Percentiles rank a stretch among this genome's conserved stretches.
These are phyloP conservation scores for Lithophane leautieri DNA, from an alignment of 2,888 invertebrate species.

Conservation along the genomic window DNA sequence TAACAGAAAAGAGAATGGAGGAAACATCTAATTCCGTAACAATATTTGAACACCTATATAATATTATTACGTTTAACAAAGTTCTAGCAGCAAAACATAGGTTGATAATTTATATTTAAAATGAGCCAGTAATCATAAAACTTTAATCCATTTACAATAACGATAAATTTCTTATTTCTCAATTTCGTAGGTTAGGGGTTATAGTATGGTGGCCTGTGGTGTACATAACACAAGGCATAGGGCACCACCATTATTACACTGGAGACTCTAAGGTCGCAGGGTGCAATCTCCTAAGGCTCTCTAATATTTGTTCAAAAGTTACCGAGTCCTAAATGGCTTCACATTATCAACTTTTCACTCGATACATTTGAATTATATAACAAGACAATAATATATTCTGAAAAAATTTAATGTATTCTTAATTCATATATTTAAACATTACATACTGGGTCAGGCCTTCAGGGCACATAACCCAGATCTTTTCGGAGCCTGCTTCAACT, in stretches of 20 bases:
- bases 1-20: conserved; percentile 86
- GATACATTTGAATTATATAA: conserved; percentile 91
- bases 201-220: conserved; percentile 71
- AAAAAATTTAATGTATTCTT: conserved; percentile 90
- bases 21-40: conserved; percentile 89
- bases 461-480: conserved; percentile 80
- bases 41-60: conserved; percentile 90
- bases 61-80: conserved; percentile 87
- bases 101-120: conserved; percentile 84
- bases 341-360: conserved; percentile 82
- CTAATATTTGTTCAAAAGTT: conserved; percentile 86
- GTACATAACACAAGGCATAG: conserved; percentile 69
- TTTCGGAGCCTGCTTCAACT: conserved; percentile 78
- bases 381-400: conserved; percentile 91
- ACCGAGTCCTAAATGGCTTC: conserved; percentile 82
- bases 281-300: conserved; percentile 87
- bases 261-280: conserved; percentile 79
- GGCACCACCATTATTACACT: conserved; percentile 67
- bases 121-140: conserved; percentile 88
- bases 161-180: conserved; percentile 83
- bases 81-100: conserved; percentile 88
- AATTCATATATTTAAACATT: conserved; percentile 85
- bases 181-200: conserved; percentile 83
- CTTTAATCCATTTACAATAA: conserved; percentile 89
- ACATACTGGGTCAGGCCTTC: conserved; percentile 88